A percentile compares a stretch with the other conserved stretches of the same genome.
Conservation (phyloP, 2,797 vertebrate species). For the Fistularia tabacaria region DNA sequence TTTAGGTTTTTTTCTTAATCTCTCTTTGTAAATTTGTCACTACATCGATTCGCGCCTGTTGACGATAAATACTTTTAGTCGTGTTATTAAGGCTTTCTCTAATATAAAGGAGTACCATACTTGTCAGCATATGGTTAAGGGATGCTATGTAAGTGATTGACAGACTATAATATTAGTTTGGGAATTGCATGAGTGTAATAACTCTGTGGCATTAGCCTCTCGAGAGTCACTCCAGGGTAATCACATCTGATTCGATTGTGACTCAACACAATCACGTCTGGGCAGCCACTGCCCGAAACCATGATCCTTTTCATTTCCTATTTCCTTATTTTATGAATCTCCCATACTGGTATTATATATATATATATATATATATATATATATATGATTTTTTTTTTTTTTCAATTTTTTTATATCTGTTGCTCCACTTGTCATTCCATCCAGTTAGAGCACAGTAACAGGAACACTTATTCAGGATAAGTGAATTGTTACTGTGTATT, state of each 20-base stretch:
- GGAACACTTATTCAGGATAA: no score
- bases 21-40: conserved; percentile 5
- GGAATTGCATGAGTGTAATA: conserved; percentile 66
- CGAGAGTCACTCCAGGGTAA: conserved; percentile 57
- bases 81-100: no score
- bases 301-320: conserved; percentile 39
- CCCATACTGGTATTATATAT: neutral
- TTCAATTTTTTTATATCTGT: no score
- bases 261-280: conserved; percentile 59
- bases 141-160: conserved; percentile 52
- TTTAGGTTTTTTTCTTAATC: conserved; percentile 16
- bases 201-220: conserved; percentile 51
- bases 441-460: no score
- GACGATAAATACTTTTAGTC: no score
- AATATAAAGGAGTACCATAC: neutral
- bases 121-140: conserved; percentile 49
- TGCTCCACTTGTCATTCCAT: no score
- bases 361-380: no score
- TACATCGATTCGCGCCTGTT: no score
- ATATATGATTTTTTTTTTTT: no score
- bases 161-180: conserved; percentile 66
- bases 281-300: conserved; percentile 32
- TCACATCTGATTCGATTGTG: conserved; percentile 40
- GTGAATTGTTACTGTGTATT: no score
- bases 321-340: conserved; percentile 54